Percentiles rank a stretch among this genome's conserved stretches.
Conservation (phyloP, 2,113 vertebrate genomes). For the Mus musculus region DNA sequence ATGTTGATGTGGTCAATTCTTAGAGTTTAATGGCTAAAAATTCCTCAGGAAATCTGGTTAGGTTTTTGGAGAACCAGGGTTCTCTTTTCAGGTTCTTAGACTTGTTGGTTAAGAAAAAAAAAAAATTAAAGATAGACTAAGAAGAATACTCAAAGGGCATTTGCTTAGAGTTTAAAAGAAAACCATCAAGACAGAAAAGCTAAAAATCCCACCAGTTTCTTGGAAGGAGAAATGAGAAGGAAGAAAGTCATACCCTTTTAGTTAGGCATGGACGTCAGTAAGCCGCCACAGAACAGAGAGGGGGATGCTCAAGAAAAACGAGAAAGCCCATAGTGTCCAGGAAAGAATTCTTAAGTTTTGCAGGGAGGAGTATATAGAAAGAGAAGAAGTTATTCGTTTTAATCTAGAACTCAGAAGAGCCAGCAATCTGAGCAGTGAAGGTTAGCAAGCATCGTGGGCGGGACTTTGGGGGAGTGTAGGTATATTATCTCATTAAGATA, state of each 20-base stretch:
- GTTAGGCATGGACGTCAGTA: no score
- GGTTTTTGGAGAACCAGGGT: not conserved
- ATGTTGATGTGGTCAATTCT: not conserved
- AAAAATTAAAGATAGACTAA: not conserved
- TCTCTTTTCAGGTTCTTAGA: not conserved
- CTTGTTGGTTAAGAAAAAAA: not conserved
- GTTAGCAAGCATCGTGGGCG: not conserved
- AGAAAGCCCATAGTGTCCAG: not conserved
- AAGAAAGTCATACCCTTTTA: not conserved
- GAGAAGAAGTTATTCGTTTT: not conserved
- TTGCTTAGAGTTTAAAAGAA: not conserved
- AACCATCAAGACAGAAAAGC: not conserved
- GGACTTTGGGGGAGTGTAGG: no score
- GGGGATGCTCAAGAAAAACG: no score
- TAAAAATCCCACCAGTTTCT: not conserved
- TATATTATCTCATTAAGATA: no score
- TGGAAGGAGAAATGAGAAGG: not conserved
- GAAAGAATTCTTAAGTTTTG: no score
- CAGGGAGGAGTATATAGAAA: no score
- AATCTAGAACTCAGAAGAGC: not conserved
- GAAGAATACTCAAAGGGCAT: not conserved
- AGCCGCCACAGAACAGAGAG: not conserved
- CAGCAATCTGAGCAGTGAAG: not conserved
- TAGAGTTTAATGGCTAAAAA: constrained; percentile 10
- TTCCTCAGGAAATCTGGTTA: not conserved